Conservation (phyloP, 2,797 vertebrate genomes). For the Borostomias antarcticus region DNA sequence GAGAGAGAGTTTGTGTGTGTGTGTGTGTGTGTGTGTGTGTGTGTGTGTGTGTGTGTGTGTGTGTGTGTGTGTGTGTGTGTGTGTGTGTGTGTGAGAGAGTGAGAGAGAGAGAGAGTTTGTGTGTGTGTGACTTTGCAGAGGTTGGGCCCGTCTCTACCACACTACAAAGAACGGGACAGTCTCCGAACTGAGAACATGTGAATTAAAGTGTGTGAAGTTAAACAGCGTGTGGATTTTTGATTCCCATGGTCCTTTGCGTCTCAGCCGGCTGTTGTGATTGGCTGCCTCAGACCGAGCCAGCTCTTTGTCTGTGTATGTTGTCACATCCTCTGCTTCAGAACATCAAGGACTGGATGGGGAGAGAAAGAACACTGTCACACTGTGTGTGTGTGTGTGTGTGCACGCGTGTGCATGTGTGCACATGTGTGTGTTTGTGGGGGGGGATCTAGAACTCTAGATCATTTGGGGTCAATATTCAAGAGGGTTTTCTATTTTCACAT, state of each 20-base stretch:
- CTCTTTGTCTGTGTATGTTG: constrained; percentile 49
- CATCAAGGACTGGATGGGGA: constrained; percentile 11
- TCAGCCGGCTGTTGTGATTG: constrained; percentile 34
- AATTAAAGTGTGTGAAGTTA: constrained; percentile 20
- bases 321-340: constrained; percentile 26
- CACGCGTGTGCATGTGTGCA: background rate
- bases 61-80: constrained; percentile 9
- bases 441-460: too few relatives aligned
- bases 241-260: constrained; percentile 41
- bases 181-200: constrained; percentile 22
- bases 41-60: background rate
- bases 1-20: background rate
- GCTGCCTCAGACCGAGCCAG: constrained; percentile 29
- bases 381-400: constrained; percentile 6
- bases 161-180: background rate
- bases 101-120: background rate
- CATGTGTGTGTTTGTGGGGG: too few relatives aligned
- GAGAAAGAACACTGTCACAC: background rate
- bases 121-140: background rate
- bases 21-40: constrained; percentile 7
- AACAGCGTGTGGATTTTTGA: too few relatives aligned
- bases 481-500: background rate
- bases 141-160: background rate
- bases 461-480: too few relatives aligned
- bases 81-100: background rate